These are phyloP conservation scores for Dreissena rostriformis DNA, from an alignment of 1,140 invertebrate species.

Conservation along the genomic window DNA sequence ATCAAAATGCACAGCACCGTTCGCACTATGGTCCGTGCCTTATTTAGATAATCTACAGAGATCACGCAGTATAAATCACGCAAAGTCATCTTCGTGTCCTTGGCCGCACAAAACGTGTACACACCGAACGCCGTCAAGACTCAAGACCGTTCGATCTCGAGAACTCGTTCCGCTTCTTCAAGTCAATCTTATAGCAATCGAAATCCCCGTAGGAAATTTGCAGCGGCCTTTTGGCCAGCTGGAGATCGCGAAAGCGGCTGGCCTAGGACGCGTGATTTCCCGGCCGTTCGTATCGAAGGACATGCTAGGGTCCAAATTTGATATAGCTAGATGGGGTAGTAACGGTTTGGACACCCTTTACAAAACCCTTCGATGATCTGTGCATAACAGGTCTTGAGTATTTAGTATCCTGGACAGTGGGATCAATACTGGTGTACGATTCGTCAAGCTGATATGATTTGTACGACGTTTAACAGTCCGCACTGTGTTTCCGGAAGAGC, in stretches of 20 bases:
- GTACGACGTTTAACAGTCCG: constrained; percentile 71
- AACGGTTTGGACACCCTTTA: constrained; percentile 42
- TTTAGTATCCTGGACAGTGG: constrained; percentile 40
- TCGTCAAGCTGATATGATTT: constrained; percentile 88
- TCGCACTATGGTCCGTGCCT: constrained; percentile 97
- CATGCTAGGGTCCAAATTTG: constrained; percentile 57
- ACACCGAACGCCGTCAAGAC: constrained; percentile 95
- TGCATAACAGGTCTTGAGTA: constrained; percentile 52
- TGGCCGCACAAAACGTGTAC: constrained; percentile 94
- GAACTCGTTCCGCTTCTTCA: constrained; percentile 70
- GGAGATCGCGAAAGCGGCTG: constrained; percentile 75
- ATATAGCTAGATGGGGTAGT: constrained; percentile 71
- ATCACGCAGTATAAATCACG: constrained; percentile 98
- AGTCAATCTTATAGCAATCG: constrained; percentile 76
- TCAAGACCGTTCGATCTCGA: constrained; percentile 84
- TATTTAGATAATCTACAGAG: constrained; percentile 98
- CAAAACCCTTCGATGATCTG: constrained; percentile 55
- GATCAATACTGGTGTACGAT: constrained; percentile 28
- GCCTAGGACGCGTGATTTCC: constrained; percentile 60
- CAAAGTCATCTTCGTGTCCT: constrained; percentile 84
- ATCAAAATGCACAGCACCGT: constrained; percentile 98
- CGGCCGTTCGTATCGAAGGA: constrained; percentile 64
- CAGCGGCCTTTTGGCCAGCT: constrained; percentile 77
- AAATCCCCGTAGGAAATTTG: constrained; percentile 79
- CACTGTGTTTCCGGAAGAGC: constrained; percentile 75